Conservation (phyloP, 2,797 vertebrate genomes). For the Acanthiza pusilla region DNA sequence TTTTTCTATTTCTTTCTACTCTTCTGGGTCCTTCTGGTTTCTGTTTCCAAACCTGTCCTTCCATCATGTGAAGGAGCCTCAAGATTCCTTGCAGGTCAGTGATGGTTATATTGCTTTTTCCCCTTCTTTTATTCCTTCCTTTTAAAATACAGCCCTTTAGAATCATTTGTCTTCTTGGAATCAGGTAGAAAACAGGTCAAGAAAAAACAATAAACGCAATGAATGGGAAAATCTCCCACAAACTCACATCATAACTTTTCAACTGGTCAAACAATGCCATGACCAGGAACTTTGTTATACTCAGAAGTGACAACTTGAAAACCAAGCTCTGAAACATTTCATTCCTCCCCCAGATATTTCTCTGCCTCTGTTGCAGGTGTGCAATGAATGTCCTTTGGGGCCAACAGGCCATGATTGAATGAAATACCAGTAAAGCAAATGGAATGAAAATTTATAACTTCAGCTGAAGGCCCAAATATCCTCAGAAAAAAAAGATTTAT, state of each 20-base stretch:
- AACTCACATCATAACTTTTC: background rate
- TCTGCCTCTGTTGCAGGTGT: background rate
- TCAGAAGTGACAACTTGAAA: background rate
- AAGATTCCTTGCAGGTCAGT: background rate
- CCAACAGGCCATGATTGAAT: background rate
- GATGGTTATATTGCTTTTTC: background rate
- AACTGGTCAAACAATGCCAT: background rate
- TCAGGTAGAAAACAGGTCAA: background rate
- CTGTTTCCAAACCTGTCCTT: background rate
- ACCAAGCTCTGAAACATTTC: background rate
- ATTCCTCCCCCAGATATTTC: background rate
- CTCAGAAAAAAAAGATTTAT: background rate
- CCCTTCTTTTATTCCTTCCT: background rate
- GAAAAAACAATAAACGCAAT: background rate
- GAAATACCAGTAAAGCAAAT: background rate
- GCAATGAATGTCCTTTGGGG: background rate
- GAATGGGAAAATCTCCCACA: background rate
- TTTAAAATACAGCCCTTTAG: background rate
- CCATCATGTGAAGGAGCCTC: background rate
- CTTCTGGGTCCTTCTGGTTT: background rate
- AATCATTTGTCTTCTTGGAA: background rate
- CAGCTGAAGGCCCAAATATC: background rate
- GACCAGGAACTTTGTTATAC: background rate
- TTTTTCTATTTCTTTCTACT: background rate
- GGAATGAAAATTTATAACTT: background rate